Percentiles rank a stretch among this genome's conserved stretches.
Conservation (phyloP, 2,888 invertebrate genomes). For the Erebia ligea region DNA sequence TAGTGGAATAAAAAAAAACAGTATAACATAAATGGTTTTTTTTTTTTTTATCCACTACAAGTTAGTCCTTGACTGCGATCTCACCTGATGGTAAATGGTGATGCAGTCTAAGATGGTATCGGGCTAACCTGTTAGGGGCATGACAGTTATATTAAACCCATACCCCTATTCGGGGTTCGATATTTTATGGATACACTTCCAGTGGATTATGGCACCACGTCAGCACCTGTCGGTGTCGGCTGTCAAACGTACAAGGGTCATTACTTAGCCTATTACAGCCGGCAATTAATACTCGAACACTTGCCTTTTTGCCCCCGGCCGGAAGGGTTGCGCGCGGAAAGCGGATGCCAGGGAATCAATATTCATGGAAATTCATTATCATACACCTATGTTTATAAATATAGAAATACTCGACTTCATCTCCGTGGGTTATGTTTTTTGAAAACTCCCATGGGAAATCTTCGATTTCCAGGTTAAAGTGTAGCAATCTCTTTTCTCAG, state of each 20-base stretch:
- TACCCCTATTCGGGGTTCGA: no score
- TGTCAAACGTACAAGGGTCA: conserved; percentile 82
- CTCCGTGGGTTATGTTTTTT: no score
- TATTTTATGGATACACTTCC: conserved; percentile 33
- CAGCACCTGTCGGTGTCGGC: conserved; percentile 69
- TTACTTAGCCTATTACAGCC: conserved; percentile 75
- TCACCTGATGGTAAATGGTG: no score
- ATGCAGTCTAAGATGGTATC: no score
- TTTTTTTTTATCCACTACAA: no score
- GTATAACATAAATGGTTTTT: no score
- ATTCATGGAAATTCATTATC: conserved; percentile 23
- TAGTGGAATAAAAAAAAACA: no score
- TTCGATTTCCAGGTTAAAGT: no score
- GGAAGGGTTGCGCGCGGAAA: conserved; percentile 38
- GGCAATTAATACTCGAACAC: conserved; percentile 70
- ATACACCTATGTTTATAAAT: background rate
- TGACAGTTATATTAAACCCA: no score
- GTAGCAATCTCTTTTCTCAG: no score
- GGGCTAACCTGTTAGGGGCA: no score
- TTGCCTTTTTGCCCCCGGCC: conserved; percentile 54
- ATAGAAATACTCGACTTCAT: background rate
- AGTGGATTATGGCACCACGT: conserved; percentile 36
- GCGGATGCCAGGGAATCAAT: conserved; percentile 35
- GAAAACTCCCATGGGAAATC: background rate
- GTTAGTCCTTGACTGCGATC: no score